These are phyloP conservation scores for Aphis craccivora DNA, from an alignment of 1,140 invertebrate genomes.

Conservation along the genomic window DNA sequence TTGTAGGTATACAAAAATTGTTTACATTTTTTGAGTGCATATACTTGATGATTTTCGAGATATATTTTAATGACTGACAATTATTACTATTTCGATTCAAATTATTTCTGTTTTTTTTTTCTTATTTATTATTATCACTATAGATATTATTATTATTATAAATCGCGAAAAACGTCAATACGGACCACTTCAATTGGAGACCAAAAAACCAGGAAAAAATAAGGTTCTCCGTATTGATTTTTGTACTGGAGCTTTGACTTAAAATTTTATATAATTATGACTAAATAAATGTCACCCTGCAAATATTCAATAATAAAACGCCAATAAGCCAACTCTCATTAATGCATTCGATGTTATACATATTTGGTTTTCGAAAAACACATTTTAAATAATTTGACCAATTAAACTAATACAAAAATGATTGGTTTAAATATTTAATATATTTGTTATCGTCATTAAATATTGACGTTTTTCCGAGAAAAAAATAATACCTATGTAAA, in stretches of 20 bases:
- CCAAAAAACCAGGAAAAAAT: neutral
- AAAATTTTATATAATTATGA: neutral
- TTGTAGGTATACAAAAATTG: neutral
- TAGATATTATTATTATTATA: neutral
- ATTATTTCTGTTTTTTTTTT: neutral
- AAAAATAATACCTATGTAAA: neutral
- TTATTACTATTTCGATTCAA: neutral
- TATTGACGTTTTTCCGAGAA: neutral
- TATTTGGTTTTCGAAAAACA: neutral
- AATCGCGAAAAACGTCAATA: neutral
- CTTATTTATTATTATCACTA: no score
- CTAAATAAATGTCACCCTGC: no score
- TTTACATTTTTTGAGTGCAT: neutral
- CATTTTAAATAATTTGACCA: neutral
- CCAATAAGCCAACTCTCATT: no score
- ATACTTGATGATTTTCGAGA: neutral
- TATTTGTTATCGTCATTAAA: neutral
- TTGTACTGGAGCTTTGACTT: neutral
- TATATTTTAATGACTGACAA: neutral
- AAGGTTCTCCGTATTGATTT: neutral
- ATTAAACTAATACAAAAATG: neutral
- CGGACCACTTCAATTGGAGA: neutral
- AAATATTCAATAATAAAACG: no score
- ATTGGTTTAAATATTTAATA: neutral
- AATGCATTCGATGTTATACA: neutral